These are phyloP conservation scores for Eupithecia insigniata DNA, from an alignment of 2,888 invertebrate genomes.

Conservation along the genomic window DNA sequence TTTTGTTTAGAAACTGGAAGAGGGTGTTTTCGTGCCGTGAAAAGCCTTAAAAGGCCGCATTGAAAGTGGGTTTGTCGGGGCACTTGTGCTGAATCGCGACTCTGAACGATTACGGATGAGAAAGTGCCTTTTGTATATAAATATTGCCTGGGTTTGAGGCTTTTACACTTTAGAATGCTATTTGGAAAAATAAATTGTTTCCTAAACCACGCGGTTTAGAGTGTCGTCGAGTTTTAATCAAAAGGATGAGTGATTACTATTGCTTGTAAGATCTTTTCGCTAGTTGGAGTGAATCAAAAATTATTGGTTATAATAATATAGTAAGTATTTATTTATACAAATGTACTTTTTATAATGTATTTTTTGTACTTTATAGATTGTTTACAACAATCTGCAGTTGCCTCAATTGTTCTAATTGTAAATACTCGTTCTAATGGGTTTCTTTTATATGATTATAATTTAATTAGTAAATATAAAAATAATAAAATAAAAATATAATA, in stretches of 20 bases:
- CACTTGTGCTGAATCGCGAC: slow-evolving; percentile 51
- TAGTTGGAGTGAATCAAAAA: background rate
- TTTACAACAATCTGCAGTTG: too few species aligned
- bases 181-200: slow-evolving; percentile 23
- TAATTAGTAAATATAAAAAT: too few species aligned
- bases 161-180: slow-evolving; percentile 34
- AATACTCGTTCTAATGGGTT: too few species aligned
- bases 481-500: too few species aligned
- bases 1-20: slow-evolving; percentile 43
- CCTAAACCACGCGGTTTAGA: background rate
- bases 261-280: background rate
- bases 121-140: slow-evolving; percentile 51
- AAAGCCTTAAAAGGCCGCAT: slow-evolving; percentile 47
- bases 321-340: background rate
- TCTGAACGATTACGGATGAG: slow-evolving; percentile 57
- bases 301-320: background rate
- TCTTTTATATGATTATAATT: too few species aligned
- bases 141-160: slow-evolving; percentile 41
- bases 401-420: too few species aligned
- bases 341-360: too few species aligned
- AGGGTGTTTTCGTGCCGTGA: slow-evolving; percentile 38
- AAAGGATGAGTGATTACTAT: background rate
- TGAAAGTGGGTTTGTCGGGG: slow-evolving; percentile 49
- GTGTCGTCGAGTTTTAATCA: background rate
- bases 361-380: too few species aligned